These are phyloP conservation scores for Semotilus atromaculatus DNA, from an alignment of 2,797 vertebrate genomes.

Conservation along the genomic window DNA sequence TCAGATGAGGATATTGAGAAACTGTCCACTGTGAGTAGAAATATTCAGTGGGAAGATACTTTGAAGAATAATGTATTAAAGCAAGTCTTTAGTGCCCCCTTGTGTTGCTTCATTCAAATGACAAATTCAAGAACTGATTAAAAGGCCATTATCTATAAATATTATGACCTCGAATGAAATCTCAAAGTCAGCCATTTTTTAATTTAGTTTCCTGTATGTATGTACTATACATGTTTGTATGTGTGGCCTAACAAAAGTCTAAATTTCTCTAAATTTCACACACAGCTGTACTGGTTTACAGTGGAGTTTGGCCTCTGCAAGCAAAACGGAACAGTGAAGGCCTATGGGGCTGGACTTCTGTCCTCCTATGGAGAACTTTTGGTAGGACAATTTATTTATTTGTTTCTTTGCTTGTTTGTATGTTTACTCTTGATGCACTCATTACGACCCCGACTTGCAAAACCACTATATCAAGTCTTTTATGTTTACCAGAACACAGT, in stretches of 20 bases:
- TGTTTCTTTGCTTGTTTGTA: neutral
- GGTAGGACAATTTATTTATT: conserved; percentile 68
- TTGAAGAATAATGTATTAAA: neutral
- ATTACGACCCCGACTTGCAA: neutral
- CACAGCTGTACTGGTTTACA: conserved; percentile 86
- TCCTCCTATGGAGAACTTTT: conserved; percentile 83
- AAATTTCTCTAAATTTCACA: neutral
- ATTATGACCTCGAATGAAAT: neutral
- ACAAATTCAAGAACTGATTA: neutral
- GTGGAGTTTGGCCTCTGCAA: conserved; percentile 87
- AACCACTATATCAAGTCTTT: neutral
- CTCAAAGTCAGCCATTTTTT: neutral
- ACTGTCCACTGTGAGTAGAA: conserved; percentile 82
- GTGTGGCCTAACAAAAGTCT: neutral
- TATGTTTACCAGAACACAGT: neutral
- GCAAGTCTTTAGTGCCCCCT: conserved; percentile 19
- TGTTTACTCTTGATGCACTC: neutral
- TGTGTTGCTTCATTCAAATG: conserved; percentile 11
- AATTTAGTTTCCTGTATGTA: neutral
- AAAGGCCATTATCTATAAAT: neutral
- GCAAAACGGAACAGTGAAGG: conserved; percentile 81
- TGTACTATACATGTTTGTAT: neutral
- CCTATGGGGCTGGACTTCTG: conserved; percentile 83
- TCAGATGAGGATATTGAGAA: conserved; percentile 88
- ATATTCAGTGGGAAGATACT: neutral